These are phyloP conservation scores for Sylvilagus floridanus DNA, from an alignment of 2,797 vertebrate species.

Conservation along the genomic window DNA sequence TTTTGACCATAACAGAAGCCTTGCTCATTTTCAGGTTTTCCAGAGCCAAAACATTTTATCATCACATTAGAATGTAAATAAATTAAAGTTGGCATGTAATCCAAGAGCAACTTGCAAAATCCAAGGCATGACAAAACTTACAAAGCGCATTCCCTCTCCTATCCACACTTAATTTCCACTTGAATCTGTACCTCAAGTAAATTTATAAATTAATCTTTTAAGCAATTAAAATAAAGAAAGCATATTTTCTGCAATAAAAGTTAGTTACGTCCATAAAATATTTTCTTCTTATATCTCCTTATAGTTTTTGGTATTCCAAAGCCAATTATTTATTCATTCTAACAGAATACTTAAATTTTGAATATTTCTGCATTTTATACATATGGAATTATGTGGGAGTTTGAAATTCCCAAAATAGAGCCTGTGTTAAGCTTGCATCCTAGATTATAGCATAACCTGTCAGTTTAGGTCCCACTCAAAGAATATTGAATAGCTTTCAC, in stretches of 20 bases:
- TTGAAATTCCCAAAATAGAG: background rate
- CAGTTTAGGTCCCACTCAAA: background rate
- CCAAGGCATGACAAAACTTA: background rate
- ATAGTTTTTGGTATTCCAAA: background rate
- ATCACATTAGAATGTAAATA: background rate
- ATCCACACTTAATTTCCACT: background rate
- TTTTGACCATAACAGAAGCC: background rate
- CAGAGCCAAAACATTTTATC: background rate
- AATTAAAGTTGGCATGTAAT: background rate
- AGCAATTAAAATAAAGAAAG: background rate
- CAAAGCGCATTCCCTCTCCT: background rate
- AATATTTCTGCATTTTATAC: background rate
- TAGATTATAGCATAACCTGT: background rate
- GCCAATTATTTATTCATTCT: background rate
- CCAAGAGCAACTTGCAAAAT: background rate
- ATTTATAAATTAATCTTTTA: background rate
- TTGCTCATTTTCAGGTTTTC: background rate
- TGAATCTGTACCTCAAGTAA: background rate
- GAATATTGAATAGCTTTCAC: background rate
- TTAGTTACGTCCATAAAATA: background rate
- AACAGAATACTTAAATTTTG: background rate
- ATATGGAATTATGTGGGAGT: background rate
- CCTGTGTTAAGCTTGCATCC: background rate
- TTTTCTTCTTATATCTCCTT: background rate
- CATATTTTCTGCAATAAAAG: background rate